phyloP scores from a whole-genome alignment of 2,888 invertebrate species.

The Lagria hirta region DNA sequence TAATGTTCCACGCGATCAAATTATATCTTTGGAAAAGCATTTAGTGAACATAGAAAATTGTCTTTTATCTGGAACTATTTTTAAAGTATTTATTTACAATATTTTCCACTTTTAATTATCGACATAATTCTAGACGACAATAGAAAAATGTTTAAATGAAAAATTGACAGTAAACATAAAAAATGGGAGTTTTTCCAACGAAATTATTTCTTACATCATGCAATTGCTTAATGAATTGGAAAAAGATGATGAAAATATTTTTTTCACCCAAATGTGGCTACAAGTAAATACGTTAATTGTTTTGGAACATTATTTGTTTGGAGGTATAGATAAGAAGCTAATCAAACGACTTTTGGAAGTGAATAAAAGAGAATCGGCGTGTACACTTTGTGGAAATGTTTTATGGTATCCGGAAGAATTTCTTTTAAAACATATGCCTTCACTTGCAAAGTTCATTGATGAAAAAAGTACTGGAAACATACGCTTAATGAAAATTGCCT shows the following conservation, averaged over 20 bases:
- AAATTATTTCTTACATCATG: constrained; percentile 68
- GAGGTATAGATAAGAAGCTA: constrained; percentile 74
- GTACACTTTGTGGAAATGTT: constrained; percentile 76
- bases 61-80: constrained; percentile 69
- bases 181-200: constrained; percentile 54
- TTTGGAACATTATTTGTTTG: constrained; percentile 71
- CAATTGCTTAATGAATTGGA: constrained; percentile 66
- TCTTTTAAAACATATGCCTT: constrained; percentile 64
- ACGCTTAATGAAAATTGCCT: constrained; percentile 60
- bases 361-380: constrained; percentile 78
- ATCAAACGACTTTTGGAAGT: constrained; percentile 73
- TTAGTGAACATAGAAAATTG: constrained; percentile 69
- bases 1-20: constrained; percentile 61
- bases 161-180: constrained; percentile 42
- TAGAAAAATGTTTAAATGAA: constrained; percentile 48
- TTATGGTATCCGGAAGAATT: constrained; percentile 87
- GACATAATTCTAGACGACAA: constrained; percentile 41
- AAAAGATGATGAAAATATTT: constrained; percentile 58
- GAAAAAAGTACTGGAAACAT: constrained; percentile 50
- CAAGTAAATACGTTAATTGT: constrained; percentile 70
- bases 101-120: constrained; percentile 1
- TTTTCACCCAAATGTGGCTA: constrained; percentile 62
- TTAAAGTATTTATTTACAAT: constrained; percentile 57
- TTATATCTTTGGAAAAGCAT: constrained; percentile 70
- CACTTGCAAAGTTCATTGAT: constrained; percentile 60